Percentiles rank a stretch among this genome's conserved stretches.
phyloP scores from a whole-genome alignment of 2,113 vertebrate genomes.

The Phasianus colchicus region DNA sequence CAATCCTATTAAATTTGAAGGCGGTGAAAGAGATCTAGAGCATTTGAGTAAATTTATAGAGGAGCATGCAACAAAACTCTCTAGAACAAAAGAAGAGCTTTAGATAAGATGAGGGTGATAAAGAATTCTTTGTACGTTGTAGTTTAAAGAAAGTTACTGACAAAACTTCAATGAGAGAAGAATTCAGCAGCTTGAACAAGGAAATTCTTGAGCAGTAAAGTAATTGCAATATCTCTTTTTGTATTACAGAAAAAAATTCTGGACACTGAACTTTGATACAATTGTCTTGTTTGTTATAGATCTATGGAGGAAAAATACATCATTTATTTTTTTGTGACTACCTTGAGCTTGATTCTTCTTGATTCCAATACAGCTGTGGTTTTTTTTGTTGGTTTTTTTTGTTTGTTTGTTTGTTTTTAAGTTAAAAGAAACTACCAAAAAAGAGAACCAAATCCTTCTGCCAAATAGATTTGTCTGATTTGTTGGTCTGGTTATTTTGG shows the following conservation, averaged over 20 bases:
- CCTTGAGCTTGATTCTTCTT: conserved; percentile 63
- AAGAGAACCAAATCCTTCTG: background rate
- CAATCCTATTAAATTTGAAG: conserved; percentile 90
- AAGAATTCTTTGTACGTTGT: background rate
- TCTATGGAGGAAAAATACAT: conserved; percentile 75
- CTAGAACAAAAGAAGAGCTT: conserved; percentile 88
- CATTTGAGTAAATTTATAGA: conserved; percentile 92
- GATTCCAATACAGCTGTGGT: background rate
- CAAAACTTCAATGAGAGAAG: background rate
- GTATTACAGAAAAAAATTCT: conserved; percentile 56
- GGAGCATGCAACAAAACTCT: conserved; percentile 85
- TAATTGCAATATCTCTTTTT: conserved; percentile 45
- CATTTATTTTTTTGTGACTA: conserved; percentile 81
- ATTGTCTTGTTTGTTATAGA: conserved; percentile 66
- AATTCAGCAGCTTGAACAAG: conserved; percentile 18
- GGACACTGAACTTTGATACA: conserved; percentile 70
- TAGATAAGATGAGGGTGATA: conserved; percentile 67
- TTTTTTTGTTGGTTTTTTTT: background rate
- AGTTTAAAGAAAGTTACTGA: conserved; percentile 53
- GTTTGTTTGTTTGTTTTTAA: background rate
- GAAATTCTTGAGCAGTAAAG: background rate
- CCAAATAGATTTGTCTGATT: conserved; percentile 14
- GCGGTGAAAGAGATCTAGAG: conserved; percentile 88
- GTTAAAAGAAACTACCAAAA: conserved; percentile 61
- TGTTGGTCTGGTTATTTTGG: background rate